Evolutionary conservation across 2,113 vertebrate species (phyloP).

Genomic region (Tyrannus savana): DNA sequence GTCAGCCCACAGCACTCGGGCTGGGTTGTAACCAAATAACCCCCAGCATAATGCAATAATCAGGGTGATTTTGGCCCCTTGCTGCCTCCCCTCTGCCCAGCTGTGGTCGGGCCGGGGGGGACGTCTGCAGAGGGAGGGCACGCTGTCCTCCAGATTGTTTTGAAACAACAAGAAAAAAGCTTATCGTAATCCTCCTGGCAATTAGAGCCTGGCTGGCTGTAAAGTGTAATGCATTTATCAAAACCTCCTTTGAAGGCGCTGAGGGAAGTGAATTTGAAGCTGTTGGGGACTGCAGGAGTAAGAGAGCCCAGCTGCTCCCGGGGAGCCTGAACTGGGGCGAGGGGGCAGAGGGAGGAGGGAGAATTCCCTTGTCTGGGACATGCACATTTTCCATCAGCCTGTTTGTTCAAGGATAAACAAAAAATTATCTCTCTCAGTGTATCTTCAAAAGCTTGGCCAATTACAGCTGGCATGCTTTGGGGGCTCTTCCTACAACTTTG

Average conservation of each 20-base stretch:
- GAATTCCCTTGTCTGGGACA: slow-evolving; percentile 7
- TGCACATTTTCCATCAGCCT: slow-evolving; percentile 26
- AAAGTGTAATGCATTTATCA: slow-evolving; percentile 63
- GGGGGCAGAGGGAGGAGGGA: slow-evolving; percentile 32
- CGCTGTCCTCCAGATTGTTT: slow-evolving; percentile 32
- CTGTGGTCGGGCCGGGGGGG: background rate
- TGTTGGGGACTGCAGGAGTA: slow-evolving; percentile 14
- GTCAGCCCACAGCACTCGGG: background rate
- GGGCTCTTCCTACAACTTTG: slow-evolving; percentile 4
- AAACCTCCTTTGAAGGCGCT: slow-evolving; percentile 55
- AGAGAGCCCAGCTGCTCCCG: slow-evolving; percentile 37
- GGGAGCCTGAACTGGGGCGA: background rate
- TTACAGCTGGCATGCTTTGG: slow-evolving; percentile 26
- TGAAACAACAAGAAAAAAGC: slow-evolving; percentile 60
- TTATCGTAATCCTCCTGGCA: slow-evolving; percentile 65
- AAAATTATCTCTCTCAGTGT: background rate
- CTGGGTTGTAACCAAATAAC: background rate
- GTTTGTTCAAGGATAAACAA: slow-evolving; percentile 41
- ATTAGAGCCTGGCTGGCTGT: slow-evolving; percentile 59
- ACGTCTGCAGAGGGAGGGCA: background rate
- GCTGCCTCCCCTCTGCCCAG: background rate
- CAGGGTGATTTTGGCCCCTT: background rate
- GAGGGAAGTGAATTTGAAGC: slow-evolving; percentile 62
- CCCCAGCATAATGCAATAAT: background rate
- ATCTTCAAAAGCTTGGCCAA: background rate